These are phyloP conservation scores for Mesocricetus auratus DNA, from an alignment of 2,113 vertebrate genomes.

Conservation along the genomic window DNA sequence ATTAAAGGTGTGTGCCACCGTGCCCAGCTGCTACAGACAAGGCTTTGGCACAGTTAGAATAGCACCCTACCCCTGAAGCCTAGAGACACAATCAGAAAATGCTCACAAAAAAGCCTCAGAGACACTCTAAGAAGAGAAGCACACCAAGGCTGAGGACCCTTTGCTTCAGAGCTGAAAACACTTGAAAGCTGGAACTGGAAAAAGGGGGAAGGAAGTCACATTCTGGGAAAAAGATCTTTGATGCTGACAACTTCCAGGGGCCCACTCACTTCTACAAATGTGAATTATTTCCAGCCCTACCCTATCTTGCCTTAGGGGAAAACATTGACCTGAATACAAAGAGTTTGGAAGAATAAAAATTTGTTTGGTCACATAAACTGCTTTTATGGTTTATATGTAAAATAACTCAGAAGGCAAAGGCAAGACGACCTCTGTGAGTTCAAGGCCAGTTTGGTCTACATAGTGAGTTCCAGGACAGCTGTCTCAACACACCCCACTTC, in stretches of 20 bases:
- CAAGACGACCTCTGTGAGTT: neutral
- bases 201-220: constrained; percentile 27
- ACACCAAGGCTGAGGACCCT: neutral
- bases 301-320: neutral
- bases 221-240: constrained; percentile 5
- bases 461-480: neutral
- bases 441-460: neutral
- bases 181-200: neutral
- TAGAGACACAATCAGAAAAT: neutral
- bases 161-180: constrained; percentile 16
- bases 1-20: neutral
- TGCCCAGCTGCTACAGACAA: neutral
- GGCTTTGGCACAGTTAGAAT: neutral
- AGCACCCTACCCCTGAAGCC: neutral
- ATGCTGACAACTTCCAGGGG: neutral
- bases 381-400: neutral
- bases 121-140: neutral
- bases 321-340: neutral
- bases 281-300: neutral
- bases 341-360: neutral
- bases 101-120: constrained; percentile 1
- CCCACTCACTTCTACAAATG: neutral
- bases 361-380: neutral
- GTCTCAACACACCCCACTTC: too few relatives aligned
- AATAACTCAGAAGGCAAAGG: neutral